Base-by-base conservation (phyloP, 2,797 vertebrate genomes). In the Hypotaenidia okinawae region DNA sequence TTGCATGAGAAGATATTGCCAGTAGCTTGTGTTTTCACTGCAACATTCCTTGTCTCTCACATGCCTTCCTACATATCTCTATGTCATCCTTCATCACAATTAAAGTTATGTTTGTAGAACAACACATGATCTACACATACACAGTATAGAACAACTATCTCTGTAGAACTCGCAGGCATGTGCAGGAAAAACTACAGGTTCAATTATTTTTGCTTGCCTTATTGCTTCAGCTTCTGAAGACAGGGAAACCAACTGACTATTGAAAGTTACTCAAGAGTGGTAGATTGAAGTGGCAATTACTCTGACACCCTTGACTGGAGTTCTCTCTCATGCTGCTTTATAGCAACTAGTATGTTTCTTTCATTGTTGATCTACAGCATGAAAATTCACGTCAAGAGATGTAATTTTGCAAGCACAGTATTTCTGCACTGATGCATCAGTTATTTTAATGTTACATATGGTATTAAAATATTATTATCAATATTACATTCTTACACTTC, bases 201-300 rank as follows among this genome's bases (percentile, higher is more conserved):
- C 17, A n/a, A 24, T 89, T 89, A 57, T 57, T 90, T 95, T 86
- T 90, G 7, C 47, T 86, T 88, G 47, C 62, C 35, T 86, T 86
- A 49, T 41, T 94, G 35, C 68, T 95, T 93, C 39, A 47, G 58
- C 58, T 83, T 91, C 79, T 64, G 73, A 81, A 76, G 73, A 76
- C 39, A 62, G 62, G 84, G 62, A 32, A 84, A 49, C 45, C 87
- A 84, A 25, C 52, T 79, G 78, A 70, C 68, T 87, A 32, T 27
- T 85, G 82, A 70, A 84, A 94, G 84, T 91, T 91, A 61, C 47
- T 90, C 51, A 90, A 58, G 87, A 88, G 66, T 75, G 47, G 47
- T 91, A 75, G 58, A 37, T 30, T 87, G 87, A 92, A 94, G 66
- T 81, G 76, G 55, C 47, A 91, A 67, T 94, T 89, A 75, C 75